Conservation (phyloP, 2,888 invertebrate genomes). For the Subacronicta megacephala region DNA sequence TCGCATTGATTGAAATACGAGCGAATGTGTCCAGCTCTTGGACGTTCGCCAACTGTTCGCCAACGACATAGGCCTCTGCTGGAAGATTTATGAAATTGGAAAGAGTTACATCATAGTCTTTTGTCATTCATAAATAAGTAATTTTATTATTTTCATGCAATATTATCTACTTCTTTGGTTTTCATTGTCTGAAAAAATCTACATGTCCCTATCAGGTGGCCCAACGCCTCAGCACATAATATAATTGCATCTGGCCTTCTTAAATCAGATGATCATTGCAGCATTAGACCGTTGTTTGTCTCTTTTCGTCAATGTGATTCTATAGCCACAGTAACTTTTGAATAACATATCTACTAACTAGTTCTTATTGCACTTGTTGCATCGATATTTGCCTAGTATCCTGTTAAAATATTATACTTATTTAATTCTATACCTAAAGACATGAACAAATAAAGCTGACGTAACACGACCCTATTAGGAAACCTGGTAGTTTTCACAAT, state of each 20-base stretch:
- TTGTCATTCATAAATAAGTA: conserved; percentile 35
- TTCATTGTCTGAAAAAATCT: too few relatives aligned
- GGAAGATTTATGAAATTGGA: conserved; percentile 54
- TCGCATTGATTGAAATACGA: conserved; percentile 82
- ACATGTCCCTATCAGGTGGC: too few relatives aligned
- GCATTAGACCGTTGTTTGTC: too few relatives aligned
- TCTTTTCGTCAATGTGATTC: too few relatives aligned
- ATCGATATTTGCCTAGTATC: not conserved
- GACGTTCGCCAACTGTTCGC: conserved; percentile 71
- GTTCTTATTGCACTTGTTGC: not conserved
- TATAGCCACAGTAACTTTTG: too few relatives aligned
- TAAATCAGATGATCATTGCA: too few relatives aligned
- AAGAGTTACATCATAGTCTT: conserved; percentile 32
- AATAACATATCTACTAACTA: too few relatives aligned
- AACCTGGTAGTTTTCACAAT: conserved; percentile 35
- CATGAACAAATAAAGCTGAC: conserved; percentile 17
- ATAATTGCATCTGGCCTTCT: too few relatives aligned
- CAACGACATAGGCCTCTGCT: conserved; percentile 54
- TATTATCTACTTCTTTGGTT: not conserved
- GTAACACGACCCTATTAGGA: conserved; percentile 29
- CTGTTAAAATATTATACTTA: not conserved
- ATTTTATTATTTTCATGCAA: conserved; percentile 4
- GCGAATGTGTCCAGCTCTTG: conserved; percentile 72
- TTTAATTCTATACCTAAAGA: not conserved
- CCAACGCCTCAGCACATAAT: too few relatives aligned